These are phyloP conservation scores for Papilio glaucus DNA, from an alignment of 1,140 invertebrate genomes.

Conservation along the genomic window DNA sequence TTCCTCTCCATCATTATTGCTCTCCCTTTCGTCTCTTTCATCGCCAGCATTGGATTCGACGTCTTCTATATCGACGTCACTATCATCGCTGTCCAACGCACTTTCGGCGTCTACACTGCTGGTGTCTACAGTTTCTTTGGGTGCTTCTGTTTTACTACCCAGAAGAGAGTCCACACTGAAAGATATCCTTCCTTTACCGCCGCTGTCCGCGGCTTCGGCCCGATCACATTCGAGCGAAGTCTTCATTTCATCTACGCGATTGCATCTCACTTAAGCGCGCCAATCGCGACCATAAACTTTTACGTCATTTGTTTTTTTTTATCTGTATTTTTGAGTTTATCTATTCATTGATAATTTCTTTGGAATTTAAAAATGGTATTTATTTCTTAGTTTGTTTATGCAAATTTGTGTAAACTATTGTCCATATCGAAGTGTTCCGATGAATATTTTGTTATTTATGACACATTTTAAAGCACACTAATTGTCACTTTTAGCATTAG, in stretches of 20 bases:
- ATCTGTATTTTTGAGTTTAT: slow-evolving; percentile 4
- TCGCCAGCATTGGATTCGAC: slow-evolving; percentile 71
- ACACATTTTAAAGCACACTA: slow-evolving; percentile 25
- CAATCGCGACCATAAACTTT: background rate
- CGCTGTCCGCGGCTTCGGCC: slow-evolving; percentile 71
- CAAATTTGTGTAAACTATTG: slow-evolving; percentile 1
- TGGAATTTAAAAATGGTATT: background rate
- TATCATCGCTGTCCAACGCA: slow-evolving; percentile 70
- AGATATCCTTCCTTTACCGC: slow-evolving; percentile 76
- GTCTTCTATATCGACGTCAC: slow-evolving; percentile 78
- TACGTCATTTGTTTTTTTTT: slow-evolving; percentile 20
- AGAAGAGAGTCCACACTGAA: slow-evolving; percentile 79
- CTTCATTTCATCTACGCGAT: slow-evolving; percentile 79
- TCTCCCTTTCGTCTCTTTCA: slow-evolving; percentile 67
- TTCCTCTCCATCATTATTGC: slow-evolving; percentile 61
- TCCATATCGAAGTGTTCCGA: background rate
- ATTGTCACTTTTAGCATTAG: slow-evolving; percentile 32
- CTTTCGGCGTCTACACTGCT: slow-evolving; percentile 71
- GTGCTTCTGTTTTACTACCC: slow-evolving; percentile 60
- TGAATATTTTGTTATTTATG: background rate
- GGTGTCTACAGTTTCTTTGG: slow-evolving; percentile 56
- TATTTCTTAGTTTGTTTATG: background rate
- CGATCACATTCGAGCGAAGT: slow-evolving; percentile 79
- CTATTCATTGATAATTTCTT: background rate
- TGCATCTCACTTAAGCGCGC: slow-evolving; percentile 48